phyloP scores from a whole-genome alignment of 2,888 invertebrate genomes.

The Epinotia nisella region DNA sequence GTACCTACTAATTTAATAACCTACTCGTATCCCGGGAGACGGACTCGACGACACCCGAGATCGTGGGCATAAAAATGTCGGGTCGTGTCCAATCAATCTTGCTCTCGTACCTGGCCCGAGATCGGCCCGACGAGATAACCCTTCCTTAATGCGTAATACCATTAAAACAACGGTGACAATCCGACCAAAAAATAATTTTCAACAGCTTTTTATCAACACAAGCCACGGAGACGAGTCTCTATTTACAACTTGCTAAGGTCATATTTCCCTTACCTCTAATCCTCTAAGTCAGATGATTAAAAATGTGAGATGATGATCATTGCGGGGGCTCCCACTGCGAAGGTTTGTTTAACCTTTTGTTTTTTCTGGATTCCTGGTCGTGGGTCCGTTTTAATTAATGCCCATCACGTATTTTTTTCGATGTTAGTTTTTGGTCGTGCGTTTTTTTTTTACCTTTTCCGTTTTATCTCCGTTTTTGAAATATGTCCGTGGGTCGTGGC shows the following conservation, averaged over 20 bases:
- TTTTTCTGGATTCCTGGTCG: conserved; percentile 82
- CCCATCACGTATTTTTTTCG: conserved; percentile 84
- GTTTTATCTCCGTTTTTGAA: conserved; percentile 79
- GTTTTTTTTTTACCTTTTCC: conserved; percentile 62
- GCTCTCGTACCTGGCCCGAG: conserved; percentile 75
- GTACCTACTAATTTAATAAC: conserved; percentile 81
- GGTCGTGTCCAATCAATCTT: conserved; percentile 81
- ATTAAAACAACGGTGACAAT: conserved; percentile 85
- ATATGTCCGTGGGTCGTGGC: conserved; percentile 77
- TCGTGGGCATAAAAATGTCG: conserved; percentile 80
- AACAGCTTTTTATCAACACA: conserved; percentile 74
- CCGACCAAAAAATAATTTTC: conserved; percentile 82
- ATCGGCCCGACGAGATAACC: conserved; percentile 81
- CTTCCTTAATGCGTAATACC: conserved; percentile 83
- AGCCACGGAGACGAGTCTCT: conserved; percentile 56
- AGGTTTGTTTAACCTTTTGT: conserved; percentile 82
- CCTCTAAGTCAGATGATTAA: conserved; percentile 79
- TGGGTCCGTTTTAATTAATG: conserved; percentile 85
- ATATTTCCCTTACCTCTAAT: conserved; percentile 60
- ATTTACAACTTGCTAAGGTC: conserved; percentile 59
- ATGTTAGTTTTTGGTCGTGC: conserved; percentile 71
- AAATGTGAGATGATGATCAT: conserved; percentile 84
- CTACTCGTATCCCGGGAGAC: conserved; percentile 67
- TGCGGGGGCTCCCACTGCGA: conserved; percentile 82
- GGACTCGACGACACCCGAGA: conserved; percentile 79